Conservation (phyloP, 2,113 vertebrate species). For the Oriolus oriolus region DNA sequence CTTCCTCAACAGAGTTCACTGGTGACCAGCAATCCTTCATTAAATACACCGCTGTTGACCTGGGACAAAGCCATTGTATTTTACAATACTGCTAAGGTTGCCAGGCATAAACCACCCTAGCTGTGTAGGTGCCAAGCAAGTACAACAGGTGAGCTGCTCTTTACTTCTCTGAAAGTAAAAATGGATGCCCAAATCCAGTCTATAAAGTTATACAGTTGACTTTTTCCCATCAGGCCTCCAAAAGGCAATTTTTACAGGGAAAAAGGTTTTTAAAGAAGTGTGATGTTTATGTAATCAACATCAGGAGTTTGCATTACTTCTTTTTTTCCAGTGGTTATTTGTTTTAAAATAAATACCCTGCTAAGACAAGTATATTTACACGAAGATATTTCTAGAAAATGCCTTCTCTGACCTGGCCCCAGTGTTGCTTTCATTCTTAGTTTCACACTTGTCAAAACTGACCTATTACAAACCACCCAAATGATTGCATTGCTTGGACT, state of each 20-base stretch:
- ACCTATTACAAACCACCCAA: neutral
- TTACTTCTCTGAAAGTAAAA: neutral
- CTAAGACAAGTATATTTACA: neutral
- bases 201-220: neutral
- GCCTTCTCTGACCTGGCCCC: neutral
- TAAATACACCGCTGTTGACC: neutral
- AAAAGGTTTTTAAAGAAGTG: neutral
- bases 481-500: neutral
- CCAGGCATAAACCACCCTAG: neutral
- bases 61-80: neutral
- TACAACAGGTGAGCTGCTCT: neutral
- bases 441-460: neutral
- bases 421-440: neutral
- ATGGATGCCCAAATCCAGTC: neutral
- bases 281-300: neutral
- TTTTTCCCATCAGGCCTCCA: neutral
- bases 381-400: neutral
- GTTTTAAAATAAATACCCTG: neutral
- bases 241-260: neutral
- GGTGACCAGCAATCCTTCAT: neutral
- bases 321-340: neutral
- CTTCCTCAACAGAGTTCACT: neutral
- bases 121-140: neutral
- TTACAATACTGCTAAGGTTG: neutral
- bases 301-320: neutral